These are phyloP conservation scores for Lophotis ruficrista DNA, from an alignment of 2,113 vertebrate genomes.

Conservation along the genomic window DNA sequence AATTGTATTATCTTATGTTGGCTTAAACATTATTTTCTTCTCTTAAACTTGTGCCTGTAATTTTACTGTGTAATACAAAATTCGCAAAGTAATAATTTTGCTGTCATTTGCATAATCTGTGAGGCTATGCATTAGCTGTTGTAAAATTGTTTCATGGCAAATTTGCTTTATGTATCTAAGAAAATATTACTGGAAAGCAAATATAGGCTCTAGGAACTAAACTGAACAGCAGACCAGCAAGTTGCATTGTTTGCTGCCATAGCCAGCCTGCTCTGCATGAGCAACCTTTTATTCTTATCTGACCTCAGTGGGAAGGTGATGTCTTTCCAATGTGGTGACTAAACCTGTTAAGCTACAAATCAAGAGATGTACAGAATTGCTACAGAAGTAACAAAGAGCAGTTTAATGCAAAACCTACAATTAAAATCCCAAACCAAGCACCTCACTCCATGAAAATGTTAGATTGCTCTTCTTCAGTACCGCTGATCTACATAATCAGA, in stretches of 20 bases:
- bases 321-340: constrained; percentile 59
- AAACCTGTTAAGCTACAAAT: constrained; percentile 66
- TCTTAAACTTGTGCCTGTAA: neutral
- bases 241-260: constrained; percentile 43
- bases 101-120: neutral
- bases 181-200: constrained; percentile 1
- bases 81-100: neutral
- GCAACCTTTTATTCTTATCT: constrained; percentile 62
- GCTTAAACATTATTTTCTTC: neutral
- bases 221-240: neutral
- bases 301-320: constrained; percentile 61
- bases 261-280: constrained; percentile 56
- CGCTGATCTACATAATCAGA: constrained; percentile 41
- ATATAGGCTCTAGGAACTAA: neutral
- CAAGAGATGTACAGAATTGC: constrained; percentile 49
- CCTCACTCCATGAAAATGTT: constrained; percentile 54
- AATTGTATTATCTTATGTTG: neutral
- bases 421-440: constrained; percentile 62
- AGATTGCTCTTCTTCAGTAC: constrained; percentile 43
- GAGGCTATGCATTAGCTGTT: neutral
- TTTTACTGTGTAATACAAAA: neutral
- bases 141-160: neutral
- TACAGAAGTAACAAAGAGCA: constrained; percentile 51
- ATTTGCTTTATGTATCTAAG: neutral
- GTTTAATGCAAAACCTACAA: constrained; percentile 63